Conservation (phyloP, 1,140 invertebrate species). For the Hetaerina americana region DNA sequence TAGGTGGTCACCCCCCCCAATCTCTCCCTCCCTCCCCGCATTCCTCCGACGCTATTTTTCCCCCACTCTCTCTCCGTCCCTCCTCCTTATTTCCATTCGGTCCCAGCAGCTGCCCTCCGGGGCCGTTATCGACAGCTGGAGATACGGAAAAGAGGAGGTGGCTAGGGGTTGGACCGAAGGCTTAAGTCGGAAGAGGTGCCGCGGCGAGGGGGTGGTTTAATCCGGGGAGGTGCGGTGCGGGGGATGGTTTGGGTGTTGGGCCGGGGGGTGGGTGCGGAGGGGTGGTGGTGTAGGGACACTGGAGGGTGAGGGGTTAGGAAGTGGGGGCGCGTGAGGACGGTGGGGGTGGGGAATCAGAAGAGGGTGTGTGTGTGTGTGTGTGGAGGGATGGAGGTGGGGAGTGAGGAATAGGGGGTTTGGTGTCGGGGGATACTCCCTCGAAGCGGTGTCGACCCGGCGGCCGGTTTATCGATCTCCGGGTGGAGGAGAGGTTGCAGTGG, state of each 20-base stretch:
- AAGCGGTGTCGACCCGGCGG: not conserved
- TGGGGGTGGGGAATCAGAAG: not conserved
- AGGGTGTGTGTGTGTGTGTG: no score
- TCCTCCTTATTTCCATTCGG: not conserved
- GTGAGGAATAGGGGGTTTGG: no score
- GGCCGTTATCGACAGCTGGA: not conserved
- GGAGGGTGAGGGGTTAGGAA: not conserved
- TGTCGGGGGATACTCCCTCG: not conserved
- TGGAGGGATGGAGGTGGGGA: not conserved
- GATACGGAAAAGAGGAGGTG: not conserved
- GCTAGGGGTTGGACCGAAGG: no score
- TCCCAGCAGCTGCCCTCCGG: not conserved
- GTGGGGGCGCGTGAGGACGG: not conserved
- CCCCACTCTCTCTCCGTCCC: not conserved
- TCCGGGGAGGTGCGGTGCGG: no score
- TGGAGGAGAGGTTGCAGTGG: not conserved
- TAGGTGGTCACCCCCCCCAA: no score
- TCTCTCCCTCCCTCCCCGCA: no score
- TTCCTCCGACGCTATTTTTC: not conserved
- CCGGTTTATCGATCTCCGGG: not conserved
- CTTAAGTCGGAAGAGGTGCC: no score
- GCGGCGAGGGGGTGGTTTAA: no score
- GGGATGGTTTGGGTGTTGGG: no score
- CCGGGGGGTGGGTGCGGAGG: no score
- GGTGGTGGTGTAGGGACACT: not conserved